Conservation (phyloP, 2,113 vertebrate genomes). For the Stigmatopora nigra region DNA sequence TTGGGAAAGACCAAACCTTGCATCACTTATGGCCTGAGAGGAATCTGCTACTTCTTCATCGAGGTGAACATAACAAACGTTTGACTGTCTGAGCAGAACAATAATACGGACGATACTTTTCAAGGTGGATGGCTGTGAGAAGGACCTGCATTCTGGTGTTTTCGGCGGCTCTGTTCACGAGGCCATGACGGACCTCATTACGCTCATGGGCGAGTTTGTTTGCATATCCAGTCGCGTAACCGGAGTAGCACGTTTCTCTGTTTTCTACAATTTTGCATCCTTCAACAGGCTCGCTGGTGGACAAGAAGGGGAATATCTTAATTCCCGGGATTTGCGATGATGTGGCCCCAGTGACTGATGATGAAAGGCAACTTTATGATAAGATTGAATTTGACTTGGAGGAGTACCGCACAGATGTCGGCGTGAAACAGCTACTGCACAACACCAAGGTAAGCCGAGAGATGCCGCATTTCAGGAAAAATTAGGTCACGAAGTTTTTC, state of each 20-base stretch:
- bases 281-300: slow-evolving; percentile 73
- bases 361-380: slow-evolving; percentile 80
- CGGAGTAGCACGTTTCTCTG: not conserved
- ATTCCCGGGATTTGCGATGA: slow-evolving; percentile 78
- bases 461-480: not conserved
- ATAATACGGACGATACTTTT: not conserved
- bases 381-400: slow-evolving; percentile 87
- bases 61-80: slow-evolving; percentile 63
- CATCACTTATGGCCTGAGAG: slow-evolving; percentile 91
- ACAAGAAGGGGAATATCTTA: slow-evolving; percentile 78
- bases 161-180: slow-evolving; percentile 93
- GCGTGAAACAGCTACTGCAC: slow-evolving; percentile 73
- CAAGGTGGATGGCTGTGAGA: slow-evolving; percentile 77
- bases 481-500: not conserved
- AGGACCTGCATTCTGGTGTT: slow-evolving; percentile 92
- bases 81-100: not conserved
- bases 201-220: slow-evolving; percentile 79
- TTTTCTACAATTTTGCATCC: slow-evolving; percentile 3
- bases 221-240: not conserved
- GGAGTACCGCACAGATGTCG: slow-evolving; percentile 84
- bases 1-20: slow-evolving; percentile 93
- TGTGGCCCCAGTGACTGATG: slow-evolving; percentile 76
- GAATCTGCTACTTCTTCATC: slow-evolving; percentile 88
- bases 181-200: slow-evolving; percentile 90
- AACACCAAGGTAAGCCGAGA: slow-evolving; percentile 74